phyloP scores from a whole-genome alignment of 2,797 vertebrate species.

The Melanotaenia parkinsoni region DNA sequence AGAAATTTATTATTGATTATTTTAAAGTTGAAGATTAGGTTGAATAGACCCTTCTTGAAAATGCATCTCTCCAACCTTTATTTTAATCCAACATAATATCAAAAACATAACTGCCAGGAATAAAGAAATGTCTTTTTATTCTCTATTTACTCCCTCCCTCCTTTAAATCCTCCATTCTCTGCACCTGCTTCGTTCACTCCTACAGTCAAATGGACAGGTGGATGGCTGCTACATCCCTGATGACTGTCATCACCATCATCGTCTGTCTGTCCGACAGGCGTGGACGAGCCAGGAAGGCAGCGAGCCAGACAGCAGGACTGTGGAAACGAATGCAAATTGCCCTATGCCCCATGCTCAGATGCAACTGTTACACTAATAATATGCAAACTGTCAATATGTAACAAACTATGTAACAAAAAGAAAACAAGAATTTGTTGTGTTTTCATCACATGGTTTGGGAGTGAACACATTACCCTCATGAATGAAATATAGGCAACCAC shows the following conservation, averaged over 20 bases:
- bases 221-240: constrained; percentile 69
- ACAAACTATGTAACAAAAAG: constrained; percentile 6
- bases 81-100: constrained; percentile 32
- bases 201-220: constrained; percentile 57
- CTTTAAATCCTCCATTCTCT: constrained; percentile 61
- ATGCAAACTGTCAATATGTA: constrained; percentile 53
- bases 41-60: neutral
- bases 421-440: constrained; percentile 11
- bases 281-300: constrained; percentile 71
- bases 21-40: constrained; percentile 2
- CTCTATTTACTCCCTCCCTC: constrained; percentile 37
- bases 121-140: constrained; percentile 32
- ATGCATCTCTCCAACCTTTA: constrained; percentile 23
- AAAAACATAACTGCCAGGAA: constrained; percentile 24
- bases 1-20: neutral
- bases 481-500: neutral
- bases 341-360: constrained; percentile 43
- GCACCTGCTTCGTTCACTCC: constrained; percentile 70
- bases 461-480: neutral
- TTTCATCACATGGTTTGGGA: constrained; percentile 21
- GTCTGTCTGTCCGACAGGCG: constrained; percentile 67
- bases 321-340: constrained; percentile 61
- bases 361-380: constrained; percentile 55
- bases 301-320: constrained; percentile 62
- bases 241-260: constrained; percentile 73